These are phyloP conservation scores for Acridotheres tristis DNA, from an alignment of 2,797 vertebrate genomes.

Conservation along the genomic window DNA sequence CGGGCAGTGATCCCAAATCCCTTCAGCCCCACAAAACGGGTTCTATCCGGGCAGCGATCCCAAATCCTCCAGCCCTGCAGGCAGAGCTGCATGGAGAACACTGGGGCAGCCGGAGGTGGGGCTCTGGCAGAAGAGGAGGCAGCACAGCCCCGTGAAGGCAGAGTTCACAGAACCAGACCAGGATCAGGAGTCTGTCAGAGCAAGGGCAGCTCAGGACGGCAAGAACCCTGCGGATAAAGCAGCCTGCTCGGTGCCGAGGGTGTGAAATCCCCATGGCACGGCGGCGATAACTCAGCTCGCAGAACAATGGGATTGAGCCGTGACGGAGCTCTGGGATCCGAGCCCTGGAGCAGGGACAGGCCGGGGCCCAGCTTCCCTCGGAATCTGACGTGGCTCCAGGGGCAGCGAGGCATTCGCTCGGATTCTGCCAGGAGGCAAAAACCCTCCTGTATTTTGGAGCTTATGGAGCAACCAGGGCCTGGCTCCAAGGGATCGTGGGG, in stretches of 20 bases:
- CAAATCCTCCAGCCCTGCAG: too few relatives aligned
- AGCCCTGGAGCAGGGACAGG: not conserved
- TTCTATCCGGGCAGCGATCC: too few relatives aligned
- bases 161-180: accelerated
- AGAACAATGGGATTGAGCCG: not conserved
- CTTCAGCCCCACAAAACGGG: too few relatives aligned
- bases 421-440: not conserved
- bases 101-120: too few relatives aligned
- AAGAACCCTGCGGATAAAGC: accelerated
- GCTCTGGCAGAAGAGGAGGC: too few relatives aligned
- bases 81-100: too few relatives aligned
- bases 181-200: too few relatives aligned
- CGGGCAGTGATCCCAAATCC: too few relatives aligned
- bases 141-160: too few relatives aligned
- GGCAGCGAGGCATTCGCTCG: accelerated
- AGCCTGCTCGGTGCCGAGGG: not conserved
- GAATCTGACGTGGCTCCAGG: not conserved
- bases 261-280: not conserved
- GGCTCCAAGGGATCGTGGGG: not conserved
- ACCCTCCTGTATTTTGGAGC: not conserved
- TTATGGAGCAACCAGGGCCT: not conserved
- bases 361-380: not conserved
- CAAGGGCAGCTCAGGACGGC: not conserved
- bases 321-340: not conserved
- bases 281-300: not conserved